Percentiles rank a stretch among this genome's conserved stretches.
Conservation (phyloP, 2,888 invertebrate genomes). For the Andricus curvator region DNA sequence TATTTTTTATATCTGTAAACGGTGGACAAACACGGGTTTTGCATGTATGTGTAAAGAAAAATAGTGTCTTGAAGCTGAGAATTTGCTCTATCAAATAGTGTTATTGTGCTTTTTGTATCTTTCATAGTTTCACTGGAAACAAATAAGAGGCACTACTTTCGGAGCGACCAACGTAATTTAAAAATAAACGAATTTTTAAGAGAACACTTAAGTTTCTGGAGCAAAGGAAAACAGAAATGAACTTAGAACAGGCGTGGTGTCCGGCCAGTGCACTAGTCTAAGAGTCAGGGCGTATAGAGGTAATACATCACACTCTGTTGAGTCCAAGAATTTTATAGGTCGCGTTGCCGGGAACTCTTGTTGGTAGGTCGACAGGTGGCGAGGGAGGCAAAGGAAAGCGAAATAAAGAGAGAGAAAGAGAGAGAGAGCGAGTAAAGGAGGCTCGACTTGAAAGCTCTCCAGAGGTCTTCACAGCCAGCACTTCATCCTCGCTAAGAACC, state of each 20-base stretch:
- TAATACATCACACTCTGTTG: constrained; percentile 34
- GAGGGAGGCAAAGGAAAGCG: not conserved
- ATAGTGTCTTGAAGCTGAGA: too few species aligned
- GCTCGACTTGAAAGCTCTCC: constrained; percentile 66
- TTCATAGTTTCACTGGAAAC: too few species aligned
- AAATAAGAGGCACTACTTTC: too few species aligned
- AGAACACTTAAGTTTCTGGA: not conserved
- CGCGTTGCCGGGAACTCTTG: constrained; percentile 25
- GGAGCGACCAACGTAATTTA: not conserved
- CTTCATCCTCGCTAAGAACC: constrained; percentile 71
- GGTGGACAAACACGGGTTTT: too few species aligned
- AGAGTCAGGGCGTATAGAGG: constrained; percentile 29
- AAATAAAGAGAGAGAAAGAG: not conserved
- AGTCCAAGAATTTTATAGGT: constrained; percentile 43
- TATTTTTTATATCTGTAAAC: too few species aligned
- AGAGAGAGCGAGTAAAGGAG: constrained; percentile 46
- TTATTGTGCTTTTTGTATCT: too few species aligned
- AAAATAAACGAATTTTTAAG: not conserved
- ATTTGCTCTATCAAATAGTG: too few species aligned
- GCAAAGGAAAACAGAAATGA: constrained; percentile 2
- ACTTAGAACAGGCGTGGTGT: constrained; percentile 35
- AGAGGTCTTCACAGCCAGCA: constrained; percentile 67
- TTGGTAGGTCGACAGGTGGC: constrained; percentile 33
- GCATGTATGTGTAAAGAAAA: too few species aligned
- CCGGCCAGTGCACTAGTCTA: not conserved